Percentiles rank a stretch among this genome's conserved stretches.
Conservation (phyloP, 2,113 vertebrate species). For the Thomomys bottae region DNA sequence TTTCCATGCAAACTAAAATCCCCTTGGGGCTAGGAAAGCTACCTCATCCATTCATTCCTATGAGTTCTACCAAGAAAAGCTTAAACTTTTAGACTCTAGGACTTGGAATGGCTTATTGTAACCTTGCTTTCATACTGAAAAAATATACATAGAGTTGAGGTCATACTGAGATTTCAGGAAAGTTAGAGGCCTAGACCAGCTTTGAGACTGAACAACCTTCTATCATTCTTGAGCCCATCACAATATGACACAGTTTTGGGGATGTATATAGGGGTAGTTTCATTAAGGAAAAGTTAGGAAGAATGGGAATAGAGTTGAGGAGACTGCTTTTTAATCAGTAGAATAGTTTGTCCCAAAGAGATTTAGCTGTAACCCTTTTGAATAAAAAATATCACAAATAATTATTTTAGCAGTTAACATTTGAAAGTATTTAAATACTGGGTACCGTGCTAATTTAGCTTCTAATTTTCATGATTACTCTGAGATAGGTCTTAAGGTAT, state of each 20-base stretch:
- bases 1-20: not conserved
- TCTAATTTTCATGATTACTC: not conserved
- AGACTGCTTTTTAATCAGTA: not conserved
- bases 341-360: not conserved
- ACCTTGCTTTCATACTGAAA: not conserved
- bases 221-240: not conserved
- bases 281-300: not conserved
- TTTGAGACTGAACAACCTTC: not conserved
- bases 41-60: not conserved
- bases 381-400: not conserved
- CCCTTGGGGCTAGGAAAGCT: not conserved
- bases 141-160: not conserved
- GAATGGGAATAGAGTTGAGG: not conserved
- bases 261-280: not conserved
- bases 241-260: not conserved
- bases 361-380: not conserved
- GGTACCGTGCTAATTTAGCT: not conserved
- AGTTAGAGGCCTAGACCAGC: fast-evolving
- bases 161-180: not conserved
- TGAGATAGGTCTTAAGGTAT: not conserved
- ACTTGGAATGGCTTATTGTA: not conserved
- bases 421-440: not conserved
- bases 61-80: not conserved
- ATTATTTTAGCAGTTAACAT: not conserved
- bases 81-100: not conserved